phyloP scores from a whole-genome alignment of 2,797 vertebrate species.

The Clarias laeviceps region DNA sequence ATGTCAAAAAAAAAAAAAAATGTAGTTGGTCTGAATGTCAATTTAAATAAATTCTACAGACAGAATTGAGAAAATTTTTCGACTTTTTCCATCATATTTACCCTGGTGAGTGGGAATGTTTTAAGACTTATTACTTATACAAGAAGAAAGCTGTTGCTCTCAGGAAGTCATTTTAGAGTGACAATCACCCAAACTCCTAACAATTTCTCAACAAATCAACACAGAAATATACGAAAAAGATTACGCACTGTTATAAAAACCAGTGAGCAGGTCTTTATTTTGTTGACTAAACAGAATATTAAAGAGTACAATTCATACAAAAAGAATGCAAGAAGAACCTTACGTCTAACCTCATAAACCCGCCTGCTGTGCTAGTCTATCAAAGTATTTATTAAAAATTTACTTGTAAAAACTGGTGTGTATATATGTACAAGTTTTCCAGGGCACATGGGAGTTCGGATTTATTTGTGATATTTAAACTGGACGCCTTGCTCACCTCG shows the following conservation, averaged over 20 bases:
- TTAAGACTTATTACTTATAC: neutral
- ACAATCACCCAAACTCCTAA: neutral
- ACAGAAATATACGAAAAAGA: neutral
- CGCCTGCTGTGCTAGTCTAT: neutral
- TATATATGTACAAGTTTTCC: neutral
- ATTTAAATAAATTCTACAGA: too few species aligned
- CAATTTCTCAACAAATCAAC: neutral
- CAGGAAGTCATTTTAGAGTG: neutral
- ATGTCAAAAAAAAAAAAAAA: too few species aligned
- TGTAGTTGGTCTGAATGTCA: too few species aligned
- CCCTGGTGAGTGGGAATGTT: neutral
- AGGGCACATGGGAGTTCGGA: neutral
- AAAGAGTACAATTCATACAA: neutral
- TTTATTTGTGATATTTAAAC: neutral
- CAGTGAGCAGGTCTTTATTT: neutral
- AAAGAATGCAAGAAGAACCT: neutral
- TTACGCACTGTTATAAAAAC: neutral
- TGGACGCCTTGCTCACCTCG: conserved; percentile 74
- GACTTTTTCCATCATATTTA: neutral
- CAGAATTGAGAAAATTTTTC: too few species aligned
- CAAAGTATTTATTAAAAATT: neutral
- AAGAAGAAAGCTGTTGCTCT: neutral
- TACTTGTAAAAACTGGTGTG: neutral
- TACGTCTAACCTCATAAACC: neutral
- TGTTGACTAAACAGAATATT: neutral